Percentiles rank a stretch among this genome's conserved stretches.
Conservation (phyloP, 35 echinoderm and acorn worm genomes). For the Strongylocentrotus purpuratus region DNA sequence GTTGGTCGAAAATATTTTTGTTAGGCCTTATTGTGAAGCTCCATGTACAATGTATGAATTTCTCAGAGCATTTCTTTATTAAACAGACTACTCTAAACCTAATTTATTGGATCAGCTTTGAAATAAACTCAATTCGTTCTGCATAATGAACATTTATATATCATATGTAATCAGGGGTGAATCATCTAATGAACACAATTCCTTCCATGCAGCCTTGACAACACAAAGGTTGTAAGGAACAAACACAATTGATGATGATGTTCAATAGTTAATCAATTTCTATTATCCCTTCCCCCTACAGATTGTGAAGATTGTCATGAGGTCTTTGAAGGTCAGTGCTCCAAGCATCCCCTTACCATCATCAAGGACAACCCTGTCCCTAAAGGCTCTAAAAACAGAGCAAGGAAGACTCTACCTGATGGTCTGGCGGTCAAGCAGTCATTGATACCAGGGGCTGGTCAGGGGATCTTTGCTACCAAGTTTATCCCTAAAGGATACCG, state of each 20-base stretch:
- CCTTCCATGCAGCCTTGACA: neutral
- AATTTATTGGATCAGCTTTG: neutral
- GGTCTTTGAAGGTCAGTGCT: conserved; percentile 76
- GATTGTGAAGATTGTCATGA: conserved; percentile 98
- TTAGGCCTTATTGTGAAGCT: no score
- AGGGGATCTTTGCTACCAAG: conserved; percentile 81
- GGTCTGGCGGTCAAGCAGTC: conserved; percentile 76
- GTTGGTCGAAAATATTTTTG: no score
- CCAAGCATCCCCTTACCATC: conserved; percentile 77
- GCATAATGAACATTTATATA: neutral
- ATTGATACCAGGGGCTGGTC: conserved; percentile 77
- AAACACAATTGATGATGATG: neutral
- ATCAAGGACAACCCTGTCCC: conserved; percentile 70
- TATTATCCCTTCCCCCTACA: neutral
- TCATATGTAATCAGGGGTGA: neutral
- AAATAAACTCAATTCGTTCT: neutral
- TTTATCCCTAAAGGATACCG: conserved; percentile 79
- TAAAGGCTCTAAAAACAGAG: conserved; percentile 57
- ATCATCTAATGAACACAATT: neutral
- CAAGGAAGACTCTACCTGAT: conserved; percentile 73
- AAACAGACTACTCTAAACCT: neutral
- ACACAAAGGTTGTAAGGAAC: neutral
- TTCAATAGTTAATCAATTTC: no score
- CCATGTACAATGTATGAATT: no score
- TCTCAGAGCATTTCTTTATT: neutral